These are phyloP conservation scores for Otolemur garnettii DNA, from an alignment of 2,113 vertebrate species.

Conservation along the genomic window DNA sequence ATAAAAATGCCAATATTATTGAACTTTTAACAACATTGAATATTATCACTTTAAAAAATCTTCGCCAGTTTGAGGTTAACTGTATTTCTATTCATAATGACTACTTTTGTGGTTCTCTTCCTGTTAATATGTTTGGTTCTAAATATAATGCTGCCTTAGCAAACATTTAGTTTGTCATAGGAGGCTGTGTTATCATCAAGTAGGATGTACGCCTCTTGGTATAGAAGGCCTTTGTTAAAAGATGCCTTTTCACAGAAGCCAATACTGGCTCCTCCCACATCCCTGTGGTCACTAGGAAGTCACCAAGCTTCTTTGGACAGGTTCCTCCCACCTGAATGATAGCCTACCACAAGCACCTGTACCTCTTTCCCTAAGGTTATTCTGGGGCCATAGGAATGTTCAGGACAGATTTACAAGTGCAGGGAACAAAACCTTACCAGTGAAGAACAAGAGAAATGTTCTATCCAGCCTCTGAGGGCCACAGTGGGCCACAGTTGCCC, in stretches of 20 bases:
- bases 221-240: neutral
- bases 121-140: constrained; percentile 35
- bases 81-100: neutral
- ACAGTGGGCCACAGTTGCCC: rapidly evolving
- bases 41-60: neutral
- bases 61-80: neutral
- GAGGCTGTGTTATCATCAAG: neutral
- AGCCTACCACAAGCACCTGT: neutral
- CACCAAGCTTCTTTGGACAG: neutral
- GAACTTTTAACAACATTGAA: neutral
- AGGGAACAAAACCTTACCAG: neutral
- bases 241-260: neutral
- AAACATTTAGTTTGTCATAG: constrained; percentile 4
- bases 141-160: neutral
- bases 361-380: neutral
- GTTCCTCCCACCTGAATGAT: neutral
- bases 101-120: neutral
- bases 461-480: neutral
- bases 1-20: neutral
- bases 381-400: neutral
- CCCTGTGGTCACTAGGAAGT: neutral
- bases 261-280: neutral
- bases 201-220: neutral
- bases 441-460: neutral
- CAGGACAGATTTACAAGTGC: neutral